A percentile compares a stretch with the other conserved stretches of the same genome.
Conservation (phyloP, 2,888 invertebrate species). For the Hirtodrosophila trivittata region DNA sequence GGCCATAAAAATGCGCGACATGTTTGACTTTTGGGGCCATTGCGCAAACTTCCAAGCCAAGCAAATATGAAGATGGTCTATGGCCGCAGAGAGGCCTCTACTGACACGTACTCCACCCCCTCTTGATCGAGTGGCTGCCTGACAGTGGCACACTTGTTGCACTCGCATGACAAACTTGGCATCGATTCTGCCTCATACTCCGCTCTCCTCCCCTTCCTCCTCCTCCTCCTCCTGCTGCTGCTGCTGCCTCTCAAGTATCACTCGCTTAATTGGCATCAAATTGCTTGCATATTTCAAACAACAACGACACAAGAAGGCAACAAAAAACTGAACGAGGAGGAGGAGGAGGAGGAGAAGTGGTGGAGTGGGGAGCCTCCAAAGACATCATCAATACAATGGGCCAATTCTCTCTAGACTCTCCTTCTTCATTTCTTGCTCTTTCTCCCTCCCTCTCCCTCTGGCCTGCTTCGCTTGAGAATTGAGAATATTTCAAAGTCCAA, state of each 20-base stretch:
- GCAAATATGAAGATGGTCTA: conserved; percentile 10
- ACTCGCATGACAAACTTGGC: conserved; percentile 40
- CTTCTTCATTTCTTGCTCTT: not conserved
- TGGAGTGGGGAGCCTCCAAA: conserved; percentile 29
- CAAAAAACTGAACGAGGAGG: conserved; percentile 17
- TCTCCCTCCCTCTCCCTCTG: not conserved
- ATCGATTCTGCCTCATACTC: not conserved
- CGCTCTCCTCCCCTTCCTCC: not conserved
- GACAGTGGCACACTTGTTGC: conserved; percentile 53
- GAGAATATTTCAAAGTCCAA: conserved; percentile 75
- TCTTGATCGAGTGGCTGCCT: not conserved
- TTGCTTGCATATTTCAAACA: conserved; percentile 75
- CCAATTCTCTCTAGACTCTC: conserved; percentile 37
- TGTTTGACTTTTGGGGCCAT: conserved; percentile 43
- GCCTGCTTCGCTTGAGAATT: conserved; percentile 4
- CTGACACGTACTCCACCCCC: not conserved
- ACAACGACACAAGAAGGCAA: conserved; percentile 29
- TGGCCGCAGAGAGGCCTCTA: not conserved
- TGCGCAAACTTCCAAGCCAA: not conserved
- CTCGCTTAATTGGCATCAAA: conserved; percentile 77
- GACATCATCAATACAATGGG: conserved; percentile 72
- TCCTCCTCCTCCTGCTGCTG: not conserved
- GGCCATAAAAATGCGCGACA: conserved; percentile 68
- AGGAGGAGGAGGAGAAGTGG: not conserved
- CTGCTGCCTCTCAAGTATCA: conserved; percentile 28